These are phyloP conservation scores for Ranitomeya imitator DNA, from an alignment of 2,113 vertebrate genomes.

Conservation along the genomic window DNA sequence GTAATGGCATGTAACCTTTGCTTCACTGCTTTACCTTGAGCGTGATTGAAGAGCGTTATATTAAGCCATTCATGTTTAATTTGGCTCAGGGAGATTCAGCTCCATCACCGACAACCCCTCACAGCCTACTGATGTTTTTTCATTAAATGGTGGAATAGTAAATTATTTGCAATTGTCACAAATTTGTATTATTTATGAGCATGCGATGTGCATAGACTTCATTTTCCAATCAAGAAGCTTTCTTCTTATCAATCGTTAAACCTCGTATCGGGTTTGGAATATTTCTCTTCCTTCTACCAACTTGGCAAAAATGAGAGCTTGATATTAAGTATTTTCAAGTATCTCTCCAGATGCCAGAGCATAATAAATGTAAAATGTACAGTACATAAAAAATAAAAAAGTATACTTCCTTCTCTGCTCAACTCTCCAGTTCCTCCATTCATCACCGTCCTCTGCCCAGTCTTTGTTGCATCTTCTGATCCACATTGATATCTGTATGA, in stretches of 20 bases:
- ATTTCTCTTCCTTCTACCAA: too few relatives aligned
- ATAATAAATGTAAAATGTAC: too few relatives aligned
- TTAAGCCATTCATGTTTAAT: conserved; percentile 34
- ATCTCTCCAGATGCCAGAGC: too few relatives aligned
- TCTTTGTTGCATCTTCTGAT: too few relatives aligned
- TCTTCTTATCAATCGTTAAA: not conserved
- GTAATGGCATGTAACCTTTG: conserved; percentile 30
- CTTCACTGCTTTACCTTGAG: not conserved
- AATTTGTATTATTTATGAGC: not conserved
- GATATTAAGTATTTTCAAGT: not conserved
- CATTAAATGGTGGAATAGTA: not conserved
- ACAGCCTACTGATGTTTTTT: not conserved
- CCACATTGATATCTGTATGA: too few relatives aligned
- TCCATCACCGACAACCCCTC: not conserved
- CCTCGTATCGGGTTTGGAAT: not conserved
- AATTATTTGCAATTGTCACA: not conserved
- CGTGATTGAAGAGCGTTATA: conserved; percentile 26
- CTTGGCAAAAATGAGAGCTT: too few relatives aligned
- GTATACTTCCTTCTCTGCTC: too few relatives aligned
- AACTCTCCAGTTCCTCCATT: too few relatives aligned
- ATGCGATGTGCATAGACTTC: not conserved
- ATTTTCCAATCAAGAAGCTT: not conserved
- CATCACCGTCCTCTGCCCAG: too few relatives aligned
- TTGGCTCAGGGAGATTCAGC: not conserved
- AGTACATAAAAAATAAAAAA: too few relatives aligned